Conservation (phyloP, 1,140 invertebrate species). For the Drosophila kepulauana region DNA sequence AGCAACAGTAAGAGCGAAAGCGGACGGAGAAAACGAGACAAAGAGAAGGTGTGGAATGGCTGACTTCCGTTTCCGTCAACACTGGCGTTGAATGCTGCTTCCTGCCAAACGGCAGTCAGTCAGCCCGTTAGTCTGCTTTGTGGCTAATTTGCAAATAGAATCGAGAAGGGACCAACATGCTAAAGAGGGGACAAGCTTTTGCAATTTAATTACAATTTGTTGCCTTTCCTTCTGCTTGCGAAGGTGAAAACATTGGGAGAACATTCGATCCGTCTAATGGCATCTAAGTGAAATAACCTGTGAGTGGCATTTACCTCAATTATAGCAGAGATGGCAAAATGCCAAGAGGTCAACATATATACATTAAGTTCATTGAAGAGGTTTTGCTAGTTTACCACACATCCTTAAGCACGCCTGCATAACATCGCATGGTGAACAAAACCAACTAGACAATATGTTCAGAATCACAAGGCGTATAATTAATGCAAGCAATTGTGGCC, state of each 20-base stretch:
- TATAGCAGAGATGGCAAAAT: not conserved
- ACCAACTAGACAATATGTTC: constrained; percentile 16
- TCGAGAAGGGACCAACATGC: not conserved
- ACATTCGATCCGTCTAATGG: not conserved
- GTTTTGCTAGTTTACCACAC: not conserved
- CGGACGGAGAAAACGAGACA: not conserved
- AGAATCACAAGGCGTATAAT: constrained; percentile 32
- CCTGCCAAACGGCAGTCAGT: constrained; percentile 45
- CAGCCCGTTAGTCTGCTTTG: constrained; percentile 62
- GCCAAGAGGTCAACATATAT: not conserved
- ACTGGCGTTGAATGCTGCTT: constrained; percentile 34
- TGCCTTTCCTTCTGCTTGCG: not conserved
- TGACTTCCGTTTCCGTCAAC: constrained; percentile 53
- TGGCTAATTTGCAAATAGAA: constrained; percentile 75
- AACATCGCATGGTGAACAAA: constrained; percentile 12
- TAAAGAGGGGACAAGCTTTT: constrained; percentile 20
- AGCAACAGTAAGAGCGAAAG: not conserved
- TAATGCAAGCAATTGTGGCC: constrained; percentile 36
- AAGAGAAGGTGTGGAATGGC: constrained; percentile 5
- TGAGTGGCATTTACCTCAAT: constrained; percentile 5
- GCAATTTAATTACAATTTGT: constrained; percentile 68
- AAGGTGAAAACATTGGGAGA: constrained; percentile 14
- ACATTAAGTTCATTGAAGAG: not conserved
- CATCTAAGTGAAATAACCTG: not conserved
- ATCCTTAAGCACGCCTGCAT: not conserved